Base-by-base conservation (phyloP, 2,797 vertebrate genomes). In the Intellagama lesueurii region DNA sequence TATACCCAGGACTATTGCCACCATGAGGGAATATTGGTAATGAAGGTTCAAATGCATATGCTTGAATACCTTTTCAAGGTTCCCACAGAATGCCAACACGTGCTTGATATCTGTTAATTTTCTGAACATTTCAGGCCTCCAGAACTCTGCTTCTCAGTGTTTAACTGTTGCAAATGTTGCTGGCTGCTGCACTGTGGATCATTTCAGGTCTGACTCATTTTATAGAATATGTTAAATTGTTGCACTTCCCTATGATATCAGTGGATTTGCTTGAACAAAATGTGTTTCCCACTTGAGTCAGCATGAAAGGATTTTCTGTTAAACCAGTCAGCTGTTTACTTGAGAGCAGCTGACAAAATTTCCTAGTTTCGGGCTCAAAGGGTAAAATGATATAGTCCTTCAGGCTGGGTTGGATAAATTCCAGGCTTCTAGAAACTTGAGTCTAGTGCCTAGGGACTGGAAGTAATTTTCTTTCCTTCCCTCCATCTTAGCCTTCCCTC, bases 341-440 rank as follows among this genome's bases (percentile, higher is more conserved):
- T 96, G 93, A 82, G 94, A 97, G 96, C 97, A 98, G 97, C 97
- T 98, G 97, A 97, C 94, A 95, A 95, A 97, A 97, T 91, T 95
- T 94, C 90, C 88, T 90, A 92, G 94, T 96, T 95, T 96, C 91
- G 89, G 79, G 82, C 88, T 89, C 88, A 86, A 77, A 82, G 95
- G 92, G 95, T 97, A 96, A 97, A 96, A 95, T 97, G 95, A 95
- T 93, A 94, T 96, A 94, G 90, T 94, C 85, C n/a, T 95, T 92
- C 89, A 77, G 88, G 83, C 69, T 86, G 84, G 72, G 76, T 70
- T 90, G 72, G 72, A 86, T 90, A 77, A 68, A 69, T 77, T 90
- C 79, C 89, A 87, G 70, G 52, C 79, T 44, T 87, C 80, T 68
- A 82, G 79, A 86, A 90, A 87, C 30, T 35, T 76, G 64, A 90